Percentiles rank a stretch among this genome's conserved stretches.
phyloP scores from a whole-genome alignment of 2,797 vertebrate species.

The Heterohyrax brucei region DNA sequence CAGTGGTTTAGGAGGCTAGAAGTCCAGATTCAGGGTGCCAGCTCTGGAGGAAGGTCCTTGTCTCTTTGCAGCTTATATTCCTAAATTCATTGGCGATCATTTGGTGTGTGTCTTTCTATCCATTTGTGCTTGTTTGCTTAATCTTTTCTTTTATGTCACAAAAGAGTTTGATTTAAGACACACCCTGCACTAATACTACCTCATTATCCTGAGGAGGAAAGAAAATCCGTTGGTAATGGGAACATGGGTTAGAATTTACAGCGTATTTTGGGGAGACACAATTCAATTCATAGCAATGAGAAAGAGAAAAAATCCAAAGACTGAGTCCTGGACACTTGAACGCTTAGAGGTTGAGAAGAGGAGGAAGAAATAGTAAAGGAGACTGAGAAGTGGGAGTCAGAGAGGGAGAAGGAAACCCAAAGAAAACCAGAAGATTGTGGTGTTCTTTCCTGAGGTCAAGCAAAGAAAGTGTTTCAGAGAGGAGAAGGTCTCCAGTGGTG shows the following conservation, averaged over 20 bases:
- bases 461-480: background rate
- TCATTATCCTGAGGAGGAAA: no score
- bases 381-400: background rate
- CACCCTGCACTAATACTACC: no score
- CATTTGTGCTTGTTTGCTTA: no score
- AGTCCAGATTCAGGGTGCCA: no score
- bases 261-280: background rate
- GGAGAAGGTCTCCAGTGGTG: background rate
- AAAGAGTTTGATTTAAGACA: no score
- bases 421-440: background rate
- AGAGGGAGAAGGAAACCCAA: background rate
- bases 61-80: no score
- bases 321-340: background rate
- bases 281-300: background rate
- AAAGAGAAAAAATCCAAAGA: constrained; percentile 14
- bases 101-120: no score
- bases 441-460: no score
- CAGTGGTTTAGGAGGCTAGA: no score
- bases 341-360: background rate
- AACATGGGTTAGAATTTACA: background rate
- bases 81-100: no score
- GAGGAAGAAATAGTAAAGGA: background rate
- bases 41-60: no score
- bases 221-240: background rate
- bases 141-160: no score